These are phyloP conservation scores for Leuciscus idus DNA, from an alignment of 2,113 vertebrate genomes.

Conservation along the genomic window DNA sequence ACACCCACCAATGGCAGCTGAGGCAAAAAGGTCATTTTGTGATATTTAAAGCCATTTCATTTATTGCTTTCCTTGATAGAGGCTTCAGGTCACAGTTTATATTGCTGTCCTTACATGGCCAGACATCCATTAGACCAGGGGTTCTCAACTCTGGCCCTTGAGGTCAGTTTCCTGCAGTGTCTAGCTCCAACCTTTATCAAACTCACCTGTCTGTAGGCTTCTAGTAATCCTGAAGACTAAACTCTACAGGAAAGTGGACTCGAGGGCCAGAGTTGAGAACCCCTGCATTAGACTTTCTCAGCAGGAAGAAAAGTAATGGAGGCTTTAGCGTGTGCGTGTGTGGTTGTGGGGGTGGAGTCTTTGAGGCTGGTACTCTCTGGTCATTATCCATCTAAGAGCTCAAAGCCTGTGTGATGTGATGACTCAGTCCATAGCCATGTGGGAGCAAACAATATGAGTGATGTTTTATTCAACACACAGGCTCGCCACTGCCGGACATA, in stretches of 20 bases:
- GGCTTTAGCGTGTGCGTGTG: slow-evolving; percentile 20
- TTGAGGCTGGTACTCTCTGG: slow-evolving; percentile 49
- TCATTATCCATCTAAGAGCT: slow-evolving; percentile 49
- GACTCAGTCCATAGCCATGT: slow-evolving; percentile 38
- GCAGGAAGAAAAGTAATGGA: slow-evolving; percentile 40
- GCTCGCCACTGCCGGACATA: slow-evolving; percentile 42
- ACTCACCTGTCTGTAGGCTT: too few species aligned
- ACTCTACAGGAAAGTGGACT: too few species aligned
- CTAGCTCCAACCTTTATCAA: too few species aligned
- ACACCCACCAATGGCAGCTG: background rate
- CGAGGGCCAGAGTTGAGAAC: too few species aligned
- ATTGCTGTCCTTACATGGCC: slow-evolving; percentile 35
- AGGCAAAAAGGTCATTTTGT: background rate
- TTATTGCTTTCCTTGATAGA: background rate
- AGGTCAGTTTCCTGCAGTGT: too few species aligned
- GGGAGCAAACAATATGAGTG: slow-evolving; percentile 50
- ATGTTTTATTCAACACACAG: slow-evolving; percentile 60
- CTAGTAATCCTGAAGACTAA: too few species aligned
- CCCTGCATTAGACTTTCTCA: slow-evolving; percentile 20
- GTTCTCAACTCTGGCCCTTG: too few species aligned
- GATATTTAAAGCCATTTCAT: slow-evolving; percentile 2
- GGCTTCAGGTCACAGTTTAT: background rate
- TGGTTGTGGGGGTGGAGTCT: slow-evolving; percentile 37
- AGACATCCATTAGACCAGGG: slow-evolving; percentile 22
- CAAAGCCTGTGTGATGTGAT: slow-evolving; percentile 52